These are phyloP conservation scores for Otus sunia DNA, from an alignment of 2,113 vertebrate species.

Conservation along the genomic window DNA sequence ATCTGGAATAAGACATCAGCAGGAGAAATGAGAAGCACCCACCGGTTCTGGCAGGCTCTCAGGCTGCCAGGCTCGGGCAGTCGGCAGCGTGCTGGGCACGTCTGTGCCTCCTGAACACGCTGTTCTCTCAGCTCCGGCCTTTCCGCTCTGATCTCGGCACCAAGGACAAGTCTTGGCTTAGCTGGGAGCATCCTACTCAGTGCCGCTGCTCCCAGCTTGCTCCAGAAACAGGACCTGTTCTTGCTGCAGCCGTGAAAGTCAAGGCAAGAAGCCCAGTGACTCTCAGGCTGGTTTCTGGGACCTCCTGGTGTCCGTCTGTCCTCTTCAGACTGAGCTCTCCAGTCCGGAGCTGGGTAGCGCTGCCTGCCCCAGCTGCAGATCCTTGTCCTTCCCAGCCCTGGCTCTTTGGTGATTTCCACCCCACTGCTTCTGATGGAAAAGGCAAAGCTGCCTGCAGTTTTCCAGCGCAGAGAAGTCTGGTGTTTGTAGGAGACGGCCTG, in stretches of 20 bases:
- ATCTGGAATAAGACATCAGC: neutral
- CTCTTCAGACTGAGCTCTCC: neutral
- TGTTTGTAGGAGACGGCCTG: neutral
- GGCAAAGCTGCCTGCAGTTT: neutral
- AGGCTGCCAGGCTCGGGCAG: neutral
- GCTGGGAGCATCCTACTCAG: neutral
- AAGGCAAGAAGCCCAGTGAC: neutral
- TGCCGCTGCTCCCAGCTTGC: neutral
- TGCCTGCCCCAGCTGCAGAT: neutral
- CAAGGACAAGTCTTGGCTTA: neutral
- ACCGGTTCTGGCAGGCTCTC: neutral
- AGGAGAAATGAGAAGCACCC: neutral
- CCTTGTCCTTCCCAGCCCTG: neutral
- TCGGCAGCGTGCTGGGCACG: neutral
- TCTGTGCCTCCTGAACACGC: neutral
- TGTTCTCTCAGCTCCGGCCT: neutral
- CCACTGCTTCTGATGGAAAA: neutral
- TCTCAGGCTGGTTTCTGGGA: neutral
- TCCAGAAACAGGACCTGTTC: neutral
- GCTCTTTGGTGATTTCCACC: neutral
- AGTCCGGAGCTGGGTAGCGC: too few relatives aligned
- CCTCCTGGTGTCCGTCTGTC: neutral
- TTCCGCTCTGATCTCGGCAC: neutral
- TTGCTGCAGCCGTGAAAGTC: neutral
- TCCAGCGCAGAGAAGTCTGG: neutral